Conservation (phyloP, 2,888 invertebrate species). For the Tenthredo notha region DNA sequence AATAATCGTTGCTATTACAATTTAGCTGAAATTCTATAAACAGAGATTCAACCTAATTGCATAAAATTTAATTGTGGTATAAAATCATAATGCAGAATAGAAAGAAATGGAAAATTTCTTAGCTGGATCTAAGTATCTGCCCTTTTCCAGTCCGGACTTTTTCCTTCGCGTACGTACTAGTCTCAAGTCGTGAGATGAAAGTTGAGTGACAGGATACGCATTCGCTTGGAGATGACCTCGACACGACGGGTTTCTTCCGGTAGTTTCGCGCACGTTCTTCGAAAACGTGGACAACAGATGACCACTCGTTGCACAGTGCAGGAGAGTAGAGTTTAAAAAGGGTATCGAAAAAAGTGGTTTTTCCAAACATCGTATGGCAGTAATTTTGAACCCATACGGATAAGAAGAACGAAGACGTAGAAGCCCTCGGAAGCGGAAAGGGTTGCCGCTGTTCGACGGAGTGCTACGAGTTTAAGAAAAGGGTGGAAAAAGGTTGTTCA, state of each 20-base stretch:
- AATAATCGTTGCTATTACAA: not conserved
- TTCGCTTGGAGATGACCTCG: slow-evolving; percentile 34
- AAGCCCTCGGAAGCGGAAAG: not conserved
- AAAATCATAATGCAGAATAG: not conserved
- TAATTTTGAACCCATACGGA: slow-evolving; percentile 1
- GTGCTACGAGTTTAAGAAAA: not conserved
- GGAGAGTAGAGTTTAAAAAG: not conserved
- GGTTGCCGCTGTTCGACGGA: not conserved
- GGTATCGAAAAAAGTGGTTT: not conserved
- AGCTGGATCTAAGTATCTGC: not conserved
- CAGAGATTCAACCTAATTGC: not conserved
- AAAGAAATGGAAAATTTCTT: not conserved
- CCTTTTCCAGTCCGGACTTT: slow-evolving; percentile 10
- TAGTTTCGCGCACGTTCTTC: slow-evolving; percentile 38
- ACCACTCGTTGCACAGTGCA: not conserved
- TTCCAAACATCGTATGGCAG: not conserved
- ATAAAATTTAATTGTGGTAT: not conserved
- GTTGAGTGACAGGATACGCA: slow-evolving; percentile 35
- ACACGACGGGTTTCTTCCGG: slow-evolving; percentile 39
- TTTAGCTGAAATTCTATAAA: not conserved
- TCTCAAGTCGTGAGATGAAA: slow-evolving; percentile 45
- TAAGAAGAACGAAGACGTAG: not conserved
- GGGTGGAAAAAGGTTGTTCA: slow-evolving; percentile 1
- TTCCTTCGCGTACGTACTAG: not conserved
- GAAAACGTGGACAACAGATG: not conserved